These are phyloP conservation scores for Catharus ustulatus DNA, from an alignment of 2,797 vertebrate genomes.

Conservation along the genomic window DNA sequence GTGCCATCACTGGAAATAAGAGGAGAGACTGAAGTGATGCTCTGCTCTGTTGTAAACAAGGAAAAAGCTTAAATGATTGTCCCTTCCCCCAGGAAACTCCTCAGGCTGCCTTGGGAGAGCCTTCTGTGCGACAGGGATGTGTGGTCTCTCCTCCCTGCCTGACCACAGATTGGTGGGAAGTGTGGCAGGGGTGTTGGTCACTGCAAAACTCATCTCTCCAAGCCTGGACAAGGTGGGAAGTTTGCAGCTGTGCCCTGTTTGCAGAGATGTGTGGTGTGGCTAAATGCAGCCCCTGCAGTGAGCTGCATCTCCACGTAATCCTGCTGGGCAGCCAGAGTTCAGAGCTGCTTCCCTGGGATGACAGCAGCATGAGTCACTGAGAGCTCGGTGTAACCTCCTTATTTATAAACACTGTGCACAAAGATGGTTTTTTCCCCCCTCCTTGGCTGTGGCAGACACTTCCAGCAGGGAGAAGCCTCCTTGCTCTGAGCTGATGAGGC, in stretches of 20 bases:
- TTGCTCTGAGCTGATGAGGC: background rate
- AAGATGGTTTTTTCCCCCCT: background rate
- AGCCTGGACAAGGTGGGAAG: background rate
- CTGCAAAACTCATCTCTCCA: background rate
- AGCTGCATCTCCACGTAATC: background rate
- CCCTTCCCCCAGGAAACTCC: background rate
- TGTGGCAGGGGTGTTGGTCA: fast-evolving
- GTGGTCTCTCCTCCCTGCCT: background rate
- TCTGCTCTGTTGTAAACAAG: background rate
- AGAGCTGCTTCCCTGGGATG: conserved; percentile 2
- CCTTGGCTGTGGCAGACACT: background rate
- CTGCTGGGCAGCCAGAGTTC: background rate
- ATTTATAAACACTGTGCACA: conserved; percentile 2
- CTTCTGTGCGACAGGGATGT: background rate
- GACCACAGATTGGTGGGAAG: background rate
- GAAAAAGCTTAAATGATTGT: background rate
- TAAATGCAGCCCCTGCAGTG: background rate
- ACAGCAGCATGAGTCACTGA: background rate
- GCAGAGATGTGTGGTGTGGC: background rate
- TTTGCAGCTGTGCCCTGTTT: background rate
- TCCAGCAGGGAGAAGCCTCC: background rate
- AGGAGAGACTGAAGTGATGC: background rate
- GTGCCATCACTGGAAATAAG: background rate
- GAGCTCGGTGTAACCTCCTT: conserved; percentile 1
- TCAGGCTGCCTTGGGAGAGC: background rate